These are phyloP conservation scores for Drosophila jambulina DNA, from an alignment of 1,140 invertebrate genomes.

Conservation along the genomic window DNA sequence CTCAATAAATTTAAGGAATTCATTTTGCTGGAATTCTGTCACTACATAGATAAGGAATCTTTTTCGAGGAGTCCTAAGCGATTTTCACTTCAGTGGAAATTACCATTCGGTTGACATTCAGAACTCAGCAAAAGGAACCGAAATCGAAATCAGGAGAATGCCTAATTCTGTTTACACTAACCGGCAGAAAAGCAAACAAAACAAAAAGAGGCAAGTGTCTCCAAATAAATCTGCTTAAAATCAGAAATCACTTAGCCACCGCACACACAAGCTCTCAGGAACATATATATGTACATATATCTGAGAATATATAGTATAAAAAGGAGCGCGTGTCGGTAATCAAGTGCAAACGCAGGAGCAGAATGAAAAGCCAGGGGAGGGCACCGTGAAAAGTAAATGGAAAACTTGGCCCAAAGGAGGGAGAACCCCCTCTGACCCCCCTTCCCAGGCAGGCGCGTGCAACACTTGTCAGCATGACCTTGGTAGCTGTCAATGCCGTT, in stretches of 20 bases:
- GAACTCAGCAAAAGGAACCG: background rate
- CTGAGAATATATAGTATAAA: background rate
- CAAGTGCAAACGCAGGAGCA: conserved; percentile 52
- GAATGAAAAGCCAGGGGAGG: conserved; percentile 19
- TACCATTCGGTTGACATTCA: conserved; percentile 20
- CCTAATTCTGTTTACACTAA: conserved; percentile 29
- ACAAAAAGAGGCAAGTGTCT: conserved; percentile 59
- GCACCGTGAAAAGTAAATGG: conserved; percentile 34
- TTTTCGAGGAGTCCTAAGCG: background rate
- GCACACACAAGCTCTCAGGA: conserved; percentile 17
- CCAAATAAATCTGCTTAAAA: conserved; percentile 69
- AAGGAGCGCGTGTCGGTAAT: conserved; percentile 72
- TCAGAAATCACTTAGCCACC: conserved; percentile 64
- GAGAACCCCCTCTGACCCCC: conserved; percentile 13
- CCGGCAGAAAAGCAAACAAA: conserved; percentile 31
- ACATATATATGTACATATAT: conserved; percentile 9
- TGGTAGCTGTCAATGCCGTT: conserved; percentile 69
- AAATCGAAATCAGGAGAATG: conserved; percentile 12
- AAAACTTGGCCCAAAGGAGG: conserved; percentile 11
- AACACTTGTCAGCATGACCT: conserved; percentile 83
- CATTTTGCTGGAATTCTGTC: background rate
- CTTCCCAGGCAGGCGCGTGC: conserved; percentile 66
- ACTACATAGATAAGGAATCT: background rate
- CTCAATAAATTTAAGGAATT: conserved; percentile 5
- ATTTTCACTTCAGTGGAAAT: conserved; percentile 21